Evolutionary conservation across 2,113 vertebrate species (phyloP).

Genomic region (Marmota flaviventris): DNA sequence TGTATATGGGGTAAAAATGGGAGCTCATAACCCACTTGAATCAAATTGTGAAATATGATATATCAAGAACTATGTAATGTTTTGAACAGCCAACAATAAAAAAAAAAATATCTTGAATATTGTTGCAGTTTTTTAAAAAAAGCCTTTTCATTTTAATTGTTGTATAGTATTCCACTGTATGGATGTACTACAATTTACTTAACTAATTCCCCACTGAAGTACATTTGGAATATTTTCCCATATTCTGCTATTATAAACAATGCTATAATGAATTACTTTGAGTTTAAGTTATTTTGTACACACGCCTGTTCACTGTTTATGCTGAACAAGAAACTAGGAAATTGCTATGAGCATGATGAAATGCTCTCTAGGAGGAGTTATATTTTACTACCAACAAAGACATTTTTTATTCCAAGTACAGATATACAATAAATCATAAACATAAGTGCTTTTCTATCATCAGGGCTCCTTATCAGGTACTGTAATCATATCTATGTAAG

Average conservation of each 20-base stretch:
- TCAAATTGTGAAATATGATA: no score
- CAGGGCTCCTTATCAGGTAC: neutral
- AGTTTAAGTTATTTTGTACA: neutral
- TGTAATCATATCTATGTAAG: neutral
- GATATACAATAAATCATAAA: conserved; percentile 26
- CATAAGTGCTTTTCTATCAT: conserved; percentile 27
- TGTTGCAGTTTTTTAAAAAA: conserved; percentile 1
- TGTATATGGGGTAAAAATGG: no score
- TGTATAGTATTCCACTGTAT: neutral
- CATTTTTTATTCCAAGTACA: conserved; percentile 17
- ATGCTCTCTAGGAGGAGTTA: neutral
- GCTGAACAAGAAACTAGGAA: neutral
- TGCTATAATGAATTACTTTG: neutral
- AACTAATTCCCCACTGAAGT: neutral
- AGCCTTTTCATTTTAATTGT: neutral
- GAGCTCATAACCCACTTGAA: no score
- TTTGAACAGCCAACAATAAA: no score
- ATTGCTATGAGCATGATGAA: neutral
- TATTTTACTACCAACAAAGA: conserved; percentile 10
- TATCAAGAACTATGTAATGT: no score
- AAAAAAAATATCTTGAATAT: conserved; percentile 26
- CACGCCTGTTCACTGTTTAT: neutral
- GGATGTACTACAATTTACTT: neutral
- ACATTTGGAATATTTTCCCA: neutral
- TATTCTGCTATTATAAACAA: neutral